phyloP scores from a whole-genome alignment of 2,888 invertebrate genomes.

The Napeogenes sylphis region DNA sequence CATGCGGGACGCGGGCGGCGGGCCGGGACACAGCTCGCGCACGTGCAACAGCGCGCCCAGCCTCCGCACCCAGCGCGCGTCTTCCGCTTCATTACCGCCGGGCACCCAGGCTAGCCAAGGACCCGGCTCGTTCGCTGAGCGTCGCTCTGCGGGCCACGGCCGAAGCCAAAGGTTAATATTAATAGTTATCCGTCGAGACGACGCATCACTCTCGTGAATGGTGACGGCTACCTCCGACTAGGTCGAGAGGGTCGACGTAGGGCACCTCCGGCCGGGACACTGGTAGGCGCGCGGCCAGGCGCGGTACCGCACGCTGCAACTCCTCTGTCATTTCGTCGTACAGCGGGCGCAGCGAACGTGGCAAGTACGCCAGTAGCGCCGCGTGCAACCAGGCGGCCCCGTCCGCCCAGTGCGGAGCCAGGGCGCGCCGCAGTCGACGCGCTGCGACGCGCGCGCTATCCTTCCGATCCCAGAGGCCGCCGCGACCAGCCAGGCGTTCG shows the following conservation, averaged over 20 bases:
- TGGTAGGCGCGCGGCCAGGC: slow-evolving; percentile 39
- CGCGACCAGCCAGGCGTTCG: slow-evolving; percentile 36
- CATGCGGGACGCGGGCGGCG: slow-evolving; percentile 43
- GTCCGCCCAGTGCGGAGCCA: slow-evolving; percentile 43
- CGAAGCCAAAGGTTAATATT: not conserved
- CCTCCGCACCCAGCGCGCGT: slow-evolving; percentile 38
- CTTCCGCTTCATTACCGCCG: slow-evolving; percentile 32
- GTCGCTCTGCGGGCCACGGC: slow-evolving; percentile 17
- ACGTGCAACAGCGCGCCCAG: slow-evolving; percentile 44
- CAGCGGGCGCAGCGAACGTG: slow-evolving; percentile 36
- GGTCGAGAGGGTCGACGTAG: slow-evolving; percentile 25
- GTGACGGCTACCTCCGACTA: slow-evolving; percentile 9
- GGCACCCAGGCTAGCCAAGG: slow-evolving; percentile 39
- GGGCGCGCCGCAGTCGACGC: slow-evolving; percentile 46
- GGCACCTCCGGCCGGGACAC: slow-evolving; percentile 24
- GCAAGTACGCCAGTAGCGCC: slow-evolving; percentile 48
- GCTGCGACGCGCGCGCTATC: slow-evolving; percentile 38
- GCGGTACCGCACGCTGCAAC: slow-evolving; percentile 46
- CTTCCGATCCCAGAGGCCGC: slow-evolving; percentile 24
- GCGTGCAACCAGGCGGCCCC: slow-evolving; percentile 48
- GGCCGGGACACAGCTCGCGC: slow-evolving; percentile 33
- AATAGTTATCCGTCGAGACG: not conserved
- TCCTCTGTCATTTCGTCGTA: slow-evolving; percentile 41
- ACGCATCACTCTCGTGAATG: not conserved
- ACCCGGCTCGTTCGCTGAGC: slow-evolving; percentile 25